Percentiles rank a stretch among this genome's conserved stretches.
These are phyloP conservation scores for Sycophaga agraensis DNA, from an alignment of 1,140 invertebrate species.

Conservation along the genomic window DNA sequence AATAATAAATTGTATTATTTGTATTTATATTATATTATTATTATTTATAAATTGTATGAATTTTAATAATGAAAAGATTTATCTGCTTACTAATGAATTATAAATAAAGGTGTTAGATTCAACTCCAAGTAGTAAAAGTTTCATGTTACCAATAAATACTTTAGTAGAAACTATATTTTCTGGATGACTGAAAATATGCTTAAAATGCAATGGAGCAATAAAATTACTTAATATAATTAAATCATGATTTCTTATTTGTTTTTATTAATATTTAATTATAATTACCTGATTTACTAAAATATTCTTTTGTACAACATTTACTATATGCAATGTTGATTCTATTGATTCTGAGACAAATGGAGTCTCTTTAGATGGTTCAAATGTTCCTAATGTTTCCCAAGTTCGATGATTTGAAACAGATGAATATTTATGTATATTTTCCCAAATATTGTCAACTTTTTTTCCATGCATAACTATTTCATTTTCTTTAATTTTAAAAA, in stretches of 20 bases:
- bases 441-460: conserved; percentile 33
- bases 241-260: neutral
- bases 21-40: too few relatives aligned
- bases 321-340: conserved; percentile 42
- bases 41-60: too few relatives aligned
- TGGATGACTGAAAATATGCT: neutral
- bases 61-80: conserved; percentile 18
- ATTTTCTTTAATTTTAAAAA: conserved; percentile 6
- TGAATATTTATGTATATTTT: conserved; percentile 30
- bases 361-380: conserved; percentile 37
- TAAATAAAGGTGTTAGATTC: conserved; percentile 55
- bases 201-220: neutral
- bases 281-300: conserved; percentile 8
- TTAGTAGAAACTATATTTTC: conserved; percentile 36
- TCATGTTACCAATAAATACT: conserved; percentile 50
- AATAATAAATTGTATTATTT: conserved; percentile 14
- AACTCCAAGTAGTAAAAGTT: conserved; percentile 54
- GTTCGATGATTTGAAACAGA: conserved; percentile 38
- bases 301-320: conserved; percentile 19
- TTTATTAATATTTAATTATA: conserved; percentile 42
- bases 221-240: neutral
- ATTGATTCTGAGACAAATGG: conserved; percentile 44
- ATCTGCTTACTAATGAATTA: conserved; percentile 32
- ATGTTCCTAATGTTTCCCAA: conserved; percentile 49
- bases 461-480: neutral